A percentile compares a stretch with the other conserved stretches of the same genome.
These are phyloP conservation scores for Clivina fossor DNA, from an alignment of 2,888 invertebrate genomes.

Conservation along the genomic window DNA sequence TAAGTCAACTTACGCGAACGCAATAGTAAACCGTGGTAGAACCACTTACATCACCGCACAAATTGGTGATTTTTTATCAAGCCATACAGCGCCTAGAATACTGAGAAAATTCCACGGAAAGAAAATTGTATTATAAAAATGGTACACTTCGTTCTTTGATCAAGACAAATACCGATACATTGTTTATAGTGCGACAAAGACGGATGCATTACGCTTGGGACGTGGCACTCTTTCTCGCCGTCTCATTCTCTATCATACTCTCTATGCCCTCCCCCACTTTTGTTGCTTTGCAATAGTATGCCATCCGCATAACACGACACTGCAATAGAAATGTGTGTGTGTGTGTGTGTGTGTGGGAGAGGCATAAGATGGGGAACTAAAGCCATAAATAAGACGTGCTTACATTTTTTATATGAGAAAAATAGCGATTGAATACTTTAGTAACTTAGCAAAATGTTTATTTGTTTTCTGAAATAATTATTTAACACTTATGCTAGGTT, in stretches of 20 bases:
- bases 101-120: constrained; percentile 37
- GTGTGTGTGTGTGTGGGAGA: background rate
- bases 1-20: background rate
- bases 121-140: constrained; percentile 48
- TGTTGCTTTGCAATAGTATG: too few relatives aligned
- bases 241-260: background rate
- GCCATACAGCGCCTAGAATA: constrained; percentile 44
- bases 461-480: too few relatives aligned
- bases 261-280: background rate
- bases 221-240: background rate
- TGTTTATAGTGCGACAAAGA: constrained; percentile 48
- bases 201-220: constrained; percentile 33
- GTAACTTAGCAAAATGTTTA: too few relatives aligned
- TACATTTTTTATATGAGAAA: constrained; percentile 20
- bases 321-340: background rate
- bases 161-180: constrained; percentile 53
- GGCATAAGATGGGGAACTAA: background rate
- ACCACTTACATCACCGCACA: constrained; percentile 41
- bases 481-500: too few relatives aligned
- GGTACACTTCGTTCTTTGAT: constrained; percentile 48
- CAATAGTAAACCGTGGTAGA: constrained; percentile 21
- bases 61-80: constrained; percentile 48
- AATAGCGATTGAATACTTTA: constrained; percentile 15
- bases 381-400: constrained; percentile 18
- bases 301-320: too few relatives aligned